Percentiles rank a stretch among this genome's conserved stretches.
Conservation (phyloP, 2,888 invertebrate genomes). For the Aproaerema taeniolella region DNA sequence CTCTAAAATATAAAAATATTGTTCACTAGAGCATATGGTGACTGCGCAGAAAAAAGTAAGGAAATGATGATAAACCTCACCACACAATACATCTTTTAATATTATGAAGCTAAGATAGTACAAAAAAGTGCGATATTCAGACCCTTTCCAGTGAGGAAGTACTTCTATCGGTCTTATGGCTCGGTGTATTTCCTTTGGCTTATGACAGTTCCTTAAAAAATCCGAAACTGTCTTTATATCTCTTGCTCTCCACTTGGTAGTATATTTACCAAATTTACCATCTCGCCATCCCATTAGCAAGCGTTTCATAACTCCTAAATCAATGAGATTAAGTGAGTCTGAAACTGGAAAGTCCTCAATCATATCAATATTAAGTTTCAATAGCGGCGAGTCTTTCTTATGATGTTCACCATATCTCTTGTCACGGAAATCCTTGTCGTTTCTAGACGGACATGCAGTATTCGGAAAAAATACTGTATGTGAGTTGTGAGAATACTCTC, state of each 20-base stretch:
- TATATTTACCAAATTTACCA: constrained; percentile 19
- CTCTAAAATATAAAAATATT: constrained; percentile 1
- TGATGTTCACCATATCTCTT: constrained; percentile 24
- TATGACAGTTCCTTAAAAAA: constrained; percentile 12
- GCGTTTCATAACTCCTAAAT: constrained; percentile 25
- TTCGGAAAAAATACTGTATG: constrained; percentile 15
- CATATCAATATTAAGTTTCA: constrained; percentile 24
- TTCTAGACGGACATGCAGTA: constrained; percentile 14
- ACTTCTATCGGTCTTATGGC: constrained; percentile 17
- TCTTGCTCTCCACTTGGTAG: constrained; percentile 19
- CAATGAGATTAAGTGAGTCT: constrained; percentile 26
- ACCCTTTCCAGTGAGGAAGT: constrained; percentile 19
- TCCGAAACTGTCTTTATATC: constrained; percentile 14
- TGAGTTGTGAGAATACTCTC: constrained; percentile 16
- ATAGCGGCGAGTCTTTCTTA: constrained; percentile 21
- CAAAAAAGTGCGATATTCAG: constrained; percentile 20
- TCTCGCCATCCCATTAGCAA: constrained; percentile 22
- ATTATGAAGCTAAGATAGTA: constrained; percentile 14
- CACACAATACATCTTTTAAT: constrained; percentile 3
- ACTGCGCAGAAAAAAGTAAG: constrained; percentile 13
- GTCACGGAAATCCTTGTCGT: constrained; percentile 21
- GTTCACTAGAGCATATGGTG: constrained; percentile 11
- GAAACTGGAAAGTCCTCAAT: constrained; percentile 24
- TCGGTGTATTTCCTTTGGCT: constrained; percentile 22
- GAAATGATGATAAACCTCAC: constrained; percentile 11